Evolutionary conservation across 2,888 invertebrate genomes (phyloP).

Genomic region (Cloeon dipterum): DNA sequence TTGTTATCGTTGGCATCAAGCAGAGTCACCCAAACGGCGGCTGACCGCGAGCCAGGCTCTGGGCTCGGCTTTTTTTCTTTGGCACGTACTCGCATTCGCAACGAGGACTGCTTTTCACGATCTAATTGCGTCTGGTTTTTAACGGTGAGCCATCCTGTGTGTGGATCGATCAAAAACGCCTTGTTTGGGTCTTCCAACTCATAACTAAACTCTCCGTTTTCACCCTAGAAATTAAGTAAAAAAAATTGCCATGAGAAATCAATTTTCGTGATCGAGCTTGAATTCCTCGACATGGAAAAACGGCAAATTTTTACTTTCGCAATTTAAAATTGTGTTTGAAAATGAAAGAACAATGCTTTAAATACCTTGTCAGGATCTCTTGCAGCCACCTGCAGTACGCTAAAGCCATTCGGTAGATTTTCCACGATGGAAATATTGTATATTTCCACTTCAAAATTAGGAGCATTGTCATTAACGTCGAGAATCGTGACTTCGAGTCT

Average conservation of each 20-base stretch:
- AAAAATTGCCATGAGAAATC: conserved; percentile 2
- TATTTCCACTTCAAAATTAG: conserved; percentile 69
- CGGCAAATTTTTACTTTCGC: too few relatives aligned
- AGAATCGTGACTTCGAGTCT: conserved; percentile 47
- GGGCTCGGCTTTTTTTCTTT: conserved; percentile 51
- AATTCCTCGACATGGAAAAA: too few relatives aligned
- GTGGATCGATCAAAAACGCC: conserved; percentile 57
- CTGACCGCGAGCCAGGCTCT: conserved; percentile 30
- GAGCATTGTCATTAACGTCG: conserved; percentile 64
- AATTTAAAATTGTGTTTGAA: too few relatives aligned
- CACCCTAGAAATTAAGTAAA: conserved; percentile 23
- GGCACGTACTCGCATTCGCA: conserved; percentile 55
- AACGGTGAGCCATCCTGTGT: conserved; percentile 70
- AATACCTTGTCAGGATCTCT: conserved; percentile 53
- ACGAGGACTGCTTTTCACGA: conserved; percentile 46
- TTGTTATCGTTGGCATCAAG: conserved; percentile 82
- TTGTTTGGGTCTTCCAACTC: conserved; percentile 47
- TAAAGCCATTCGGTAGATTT: conserved; percentile 64
- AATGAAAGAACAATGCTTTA: too few relatives aligned
- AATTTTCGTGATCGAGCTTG: too few relatives aligned
- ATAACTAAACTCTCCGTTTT: conserved; percentile 65
- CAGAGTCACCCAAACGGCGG: conserved; percentile 57
- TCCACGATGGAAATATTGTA: conserved; percentile 85
- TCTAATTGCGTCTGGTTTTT: conserved; percentile 49
- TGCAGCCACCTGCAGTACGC: conserved; percentile 47